phyloP scores from a whole-genome alignment of 2,113 vertebrate genomes.

The Centropus bengalensis region DNA sequence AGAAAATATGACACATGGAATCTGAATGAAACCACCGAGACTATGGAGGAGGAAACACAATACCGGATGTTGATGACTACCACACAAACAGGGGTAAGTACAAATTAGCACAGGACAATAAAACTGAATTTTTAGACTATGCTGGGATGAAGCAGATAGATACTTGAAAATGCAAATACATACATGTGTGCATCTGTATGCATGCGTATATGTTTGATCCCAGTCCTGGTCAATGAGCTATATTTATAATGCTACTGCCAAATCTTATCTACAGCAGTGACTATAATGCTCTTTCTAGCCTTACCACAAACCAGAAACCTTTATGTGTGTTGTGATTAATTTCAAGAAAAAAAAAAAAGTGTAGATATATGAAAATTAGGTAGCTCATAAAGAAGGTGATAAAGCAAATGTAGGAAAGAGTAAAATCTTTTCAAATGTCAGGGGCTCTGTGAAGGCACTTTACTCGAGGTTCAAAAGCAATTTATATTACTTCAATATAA shows the following conservation, averaged over 20 bases:
- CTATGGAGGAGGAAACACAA: neutral
- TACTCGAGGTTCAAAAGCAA: neutral
- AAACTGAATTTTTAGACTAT: neutral
- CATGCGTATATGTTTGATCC: neutral
- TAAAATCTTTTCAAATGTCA: neutral
- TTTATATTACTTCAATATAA: neutral
- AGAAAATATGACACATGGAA: neutral
- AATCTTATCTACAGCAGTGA: neutral
- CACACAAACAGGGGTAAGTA: neutral
- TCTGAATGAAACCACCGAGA: neutral
- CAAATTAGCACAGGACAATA: neutral
- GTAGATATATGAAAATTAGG: neutral
- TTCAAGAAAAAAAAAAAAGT: neutral
- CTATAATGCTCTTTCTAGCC: neutral
- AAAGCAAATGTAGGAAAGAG: neutral
- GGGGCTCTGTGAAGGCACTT: neutral
- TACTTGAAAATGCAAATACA: neutral
- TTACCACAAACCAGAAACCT: neutral
- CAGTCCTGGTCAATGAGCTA: neutral
- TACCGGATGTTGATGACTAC: neutral
- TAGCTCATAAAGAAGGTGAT: neutral
- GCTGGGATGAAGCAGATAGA: neutral
- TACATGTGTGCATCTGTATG: neutral
- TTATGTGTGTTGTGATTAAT: neutral
- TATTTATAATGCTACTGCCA: neutral